Base-by-base conservation (phyloP, 2,113 vertebrate genomes). In the Brienomyrus longianalis region DNA sequence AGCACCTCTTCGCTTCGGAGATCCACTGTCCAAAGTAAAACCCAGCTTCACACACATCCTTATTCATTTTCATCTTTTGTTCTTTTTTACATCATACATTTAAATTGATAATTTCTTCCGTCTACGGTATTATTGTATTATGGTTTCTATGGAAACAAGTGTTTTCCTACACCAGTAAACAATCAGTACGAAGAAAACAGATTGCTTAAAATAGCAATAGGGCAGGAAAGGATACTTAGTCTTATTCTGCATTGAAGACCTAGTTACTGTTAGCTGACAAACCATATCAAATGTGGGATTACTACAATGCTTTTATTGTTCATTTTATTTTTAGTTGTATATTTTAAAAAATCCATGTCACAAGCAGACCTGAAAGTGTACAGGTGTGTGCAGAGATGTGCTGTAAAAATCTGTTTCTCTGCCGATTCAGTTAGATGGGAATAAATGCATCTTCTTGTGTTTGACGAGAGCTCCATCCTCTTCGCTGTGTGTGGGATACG, bases 61-160 rank as follows among this genome's bases (percentile, higher is more conserved):
- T 77, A 39, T 11, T 70, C n/a, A 5, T 70, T 80, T n/a, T 39
- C 74, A 80, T 80, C 35, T 80, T 80, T 80, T 31, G n/a, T 35
- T 77, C 5, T 77, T 35, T 77, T 35, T 77, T 39, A 13, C 17
- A 17, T 43, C 74, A 43, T 43, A 80, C 74, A 84, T 54, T 35
- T 80, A 45, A 43, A 84, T 43, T 54, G 27, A 39, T 56, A 0
- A 19, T 39, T 52, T 74, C 50, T 89, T 62, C 10, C 19, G 19
- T 80, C 43, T 56, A 43, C 35, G 19, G 31, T 19, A 8, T 39
- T 51, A 80, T 19, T 47, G 77, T 89, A 39, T 77, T 10, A 50
- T 43, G 27, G 88, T 89, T 84, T 31, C 77, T 84, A 50, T 89
- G 88, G 88, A 84, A 89, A 89, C 88, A 23, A 84, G 74, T 43